Evolutionary conservation across 2,113 vertebrate genomes (phyloP).

Genomic region (Calidris pugnax): DNA sequence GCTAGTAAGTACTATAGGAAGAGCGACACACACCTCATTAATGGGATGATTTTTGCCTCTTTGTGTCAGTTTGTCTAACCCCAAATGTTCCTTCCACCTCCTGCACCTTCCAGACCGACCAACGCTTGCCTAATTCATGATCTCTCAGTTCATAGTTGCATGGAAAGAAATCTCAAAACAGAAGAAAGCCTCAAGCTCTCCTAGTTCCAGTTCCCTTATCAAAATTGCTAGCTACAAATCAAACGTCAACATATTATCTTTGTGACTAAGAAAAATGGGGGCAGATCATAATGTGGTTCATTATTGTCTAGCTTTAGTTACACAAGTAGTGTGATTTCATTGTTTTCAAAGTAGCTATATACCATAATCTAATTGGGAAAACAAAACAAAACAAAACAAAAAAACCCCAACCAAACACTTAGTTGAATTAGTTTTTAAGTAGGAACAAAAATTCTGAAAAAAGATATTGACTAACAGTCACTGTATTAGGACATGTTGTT

Average conservation of each 20-base stretch:
- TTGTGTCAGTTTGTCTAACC: background rate
- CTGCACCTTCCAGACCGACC: background rate
- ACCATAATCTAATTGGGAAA: fast-evolving
- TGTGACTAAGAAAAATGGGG: background rate
- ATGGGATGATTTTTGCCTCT: background rate
- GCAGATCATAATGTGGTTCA: background rate
- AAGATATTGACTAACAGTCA: background rate
- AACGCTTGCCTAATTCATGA: background rate
- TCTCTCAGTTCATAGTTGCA: background rate
- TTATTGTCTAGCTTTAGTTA: background rate
- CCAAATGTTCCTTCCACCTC: background rate
- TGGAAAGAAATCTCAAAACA: background rate
- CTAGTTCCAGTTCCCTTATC: background rate
- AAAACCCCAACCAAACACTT: background rate
- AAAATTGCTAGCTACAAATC: background rate
- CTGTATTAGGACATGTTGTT: background rate
- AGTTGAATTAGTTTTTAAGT: background rate
- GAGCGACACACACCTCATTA: background rate
- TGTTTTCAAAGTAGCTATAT: background rate
- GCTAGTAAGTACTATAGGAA: background rate
- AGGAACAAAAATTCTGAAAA: background rate
- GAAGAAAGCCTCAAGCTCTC: conserved; percentile 15
- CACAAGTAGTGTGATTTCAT: background rate
- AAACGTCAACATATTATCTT: background rate
- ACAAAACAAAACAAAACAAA: too few relatives aligned